These are phyloP conservation scores for Arenaria interpres DNA, from an alignment of 2,113 vertebrate genomes.

Conservation along the genomic window DNA sequence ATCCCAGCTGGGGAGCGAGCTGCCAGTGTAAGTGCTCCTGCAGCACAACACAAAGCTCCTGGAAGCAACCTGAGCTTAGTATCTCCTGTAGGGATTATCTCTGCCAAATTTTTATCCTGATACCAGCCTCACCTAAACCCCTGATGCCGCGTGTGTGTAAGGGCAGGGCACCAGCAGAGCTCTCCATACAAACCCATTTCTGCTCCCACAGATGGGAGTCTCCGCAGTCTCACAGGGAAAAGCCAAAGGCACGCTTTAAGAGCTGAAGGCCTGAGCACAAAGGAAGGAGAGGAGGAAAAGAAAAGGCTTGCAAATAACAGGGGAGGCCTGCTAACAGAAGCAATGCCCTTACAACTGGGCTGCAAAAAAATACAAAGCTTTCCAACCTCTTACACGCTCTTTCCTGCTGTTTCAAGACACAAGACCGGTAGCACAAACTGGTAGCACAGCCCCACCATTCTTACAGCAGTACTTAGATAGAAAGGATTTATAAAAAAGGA, in stretches of 20 bases:
- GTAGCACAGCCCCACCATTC: neutral
- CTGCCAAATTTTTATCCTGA: neutral
- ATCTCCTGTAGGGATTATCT: neutral
- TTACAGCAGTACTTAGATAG: neutral
- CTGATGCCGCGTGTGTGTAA: rapidly evolving
- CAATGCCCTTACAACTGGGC: neutral
- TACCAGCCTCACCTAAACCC: neutral
- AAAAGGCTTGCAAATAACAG: neutral
- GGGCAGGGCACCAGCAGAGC: neutral
- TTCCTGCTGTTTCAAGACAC: neutral
- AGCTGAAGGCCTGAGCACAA: neutral
- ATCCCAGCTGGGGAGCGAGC: neutral
- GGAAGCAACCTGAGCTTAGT: neutral
- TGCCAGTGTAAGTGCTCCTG: neutral
- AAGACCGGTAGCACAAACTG: neutral
- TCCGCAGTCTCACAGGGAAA: neutral
- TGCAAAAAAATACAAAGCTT: neutral
- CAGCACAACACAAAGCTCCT: neutral
- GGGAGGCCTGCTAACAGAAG: neutral
- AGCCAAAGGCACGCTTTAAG: neutral
- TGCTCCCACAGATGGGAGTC: neutral
- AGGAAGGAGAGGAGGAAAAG: neutral
- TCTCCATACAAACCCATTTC: neutral
- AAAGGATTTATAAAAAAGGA: rapidly evolving
- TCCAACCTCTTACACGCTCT: rapidly evolving